Evolutionary conservation across 2,888 invertebrate genomes (phyloP), one percentile per base, ranked within the genome.

Genomic region (Aporophyla nigra): DNA sequence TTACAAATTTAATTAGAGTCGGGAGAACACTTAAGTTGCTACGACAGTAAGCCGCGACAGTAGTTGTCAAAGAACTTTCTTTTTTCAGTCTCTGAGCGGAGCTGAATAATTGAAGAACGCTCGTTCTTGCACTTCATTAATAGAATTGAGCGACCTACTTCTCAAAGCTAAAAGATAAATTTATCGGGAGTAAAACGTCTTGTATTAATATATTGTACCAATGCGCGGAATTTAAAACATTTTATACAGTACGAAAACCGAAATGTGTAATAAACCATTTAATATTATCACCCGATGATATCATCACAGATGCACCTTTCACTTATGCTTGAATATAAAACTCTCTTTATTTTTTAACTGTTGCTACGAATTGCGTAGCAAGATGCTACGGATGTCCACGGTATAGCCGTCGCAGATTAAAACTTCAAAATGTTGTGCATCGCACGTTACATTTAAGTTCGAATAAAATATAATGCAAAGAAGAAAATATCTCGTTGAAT

Each of bases 31-130:
- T 66, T 14, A 63, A 51, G 10, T 46, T 58, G 19, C 14, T 46
- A 16, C 21, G n/a, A n/a, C 7, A 33, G 33, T 33, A 33, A 33
- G 33, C 3, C 33, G 33, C 33, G 33, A 33, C 3, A 19, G 19
- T n/a, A n/a, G 63, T 56, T 51, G 43, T 33, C 16, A 66, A 78
- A 59, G 12, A 66, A 61, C 40, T 54, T 66, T 9, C 5, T 33
- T 27, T 43, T 43, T 58, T 68, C 51, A 40, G 21, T 69, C 19
- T 27, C 21, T 70, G 9, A 33, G 16, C 5, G 5, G 19, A 40
- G 16, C 21, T 63, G 27, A 33, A n/a, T 70, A 58, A 24, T 51
- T 71, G 12, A 49, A 40, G 40, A 16, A 19, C 12, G 10, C 43
- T 10, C 10, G 43, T 12, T 46, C 43, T 46, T 46, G 43, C 43